Base-by-base conservation (phyloP, 2,113 vertebrate species). In the Zapus hudsonius region DNA sequence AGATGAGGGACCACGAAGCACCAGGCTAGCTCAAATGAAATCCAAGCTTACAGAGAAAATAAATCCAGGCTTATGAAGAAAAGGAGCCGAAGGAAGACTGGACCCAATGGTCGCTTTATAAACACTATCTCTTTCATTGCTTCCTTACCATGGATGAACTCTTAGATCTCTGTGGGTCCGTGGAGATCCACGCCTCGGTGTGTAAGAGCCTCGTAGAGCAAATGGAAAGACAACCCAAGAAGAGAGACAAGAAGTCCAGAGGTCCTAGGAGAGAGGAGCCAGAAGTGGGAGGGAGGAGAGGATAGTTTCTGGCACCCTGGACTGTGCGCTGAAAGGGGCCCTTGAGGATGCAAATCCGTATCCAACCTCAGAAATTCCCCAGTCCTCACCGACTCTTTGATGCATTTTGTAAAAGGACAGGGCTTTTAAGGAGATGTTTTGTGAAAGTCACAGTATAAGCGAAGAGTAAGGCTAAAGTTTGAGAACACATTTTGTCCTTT, bases 401-500 rank as follows among this genome's bases (percentile, higher is more conserved):
- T 94, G 76, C 69, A 52, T 92, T 95, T 92, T 91, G 61, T 70
- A 38, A 44, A 84, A 87, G 67, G 83, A 84, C 67, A 70, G 95
- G 38, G 84, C 92, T 94, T 93, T 82, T 92, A 87, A 92, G 92
- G 91, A 90, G 89, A 57, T 78, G 73, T 47, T 95, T 87, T 95
- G 88, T 94, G 93, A 92, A 95, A 92, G 83, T 94, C 80, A 85
- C 76, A 59, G 81, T 66, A 59, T 67, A 87, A 85, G 73, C 5
- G 11, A 79, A 73, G 78, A 85, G 73, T 7, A 8, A 79, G 74
- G 78, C 67, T 79, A 59, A 75, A 91, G 87, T 93, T 96, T 84
- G 94, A 84, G 93, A 94, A 95, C 92, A 89, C 63, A 94, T 87
- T 92, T 92, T 82, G 87, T 95, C 70, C 82, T 67, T 87, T 91